Conservation (phyloP, 1,140 invertebrate species). For the Lucilia cuprina region DNA sequence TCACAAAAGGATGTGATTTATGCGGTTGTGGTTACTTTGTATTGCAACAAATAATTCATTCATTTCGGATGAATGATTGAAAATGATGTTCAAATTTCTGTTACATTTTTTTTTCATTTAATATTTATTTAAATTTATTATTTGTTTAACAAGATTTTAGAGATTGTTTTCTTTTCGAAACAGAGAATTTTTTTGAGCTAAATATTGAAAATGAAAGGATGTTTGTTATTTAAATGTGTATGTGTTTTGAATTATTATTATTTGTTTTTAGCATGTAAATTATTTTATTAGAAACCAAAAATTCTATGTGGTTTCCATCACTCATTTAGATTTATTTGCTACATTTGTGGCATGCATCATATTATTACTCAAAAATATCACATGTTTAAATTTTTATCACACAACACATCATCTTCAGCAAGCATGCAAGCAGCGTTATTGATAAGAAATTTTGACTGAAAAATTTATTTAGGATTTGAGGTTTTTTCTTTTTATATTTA, state of each 20-base stretch:
- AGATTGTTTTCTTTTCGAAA: background rate
- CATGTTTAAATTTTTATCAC: background rate
- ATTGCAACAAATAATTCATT: too few relatives aligned
- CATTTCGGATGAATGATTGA: background rate
- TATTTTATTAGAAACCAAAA: background rate
- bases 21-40: slow-evolving; percentile 6
- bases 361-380: background rate
- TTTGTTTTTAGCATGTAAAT: slow-evolving; percentile 5
- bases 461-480: slow-evolving; percentile 15
- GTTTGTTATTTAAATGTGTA: background rate
- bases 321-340: background rate
- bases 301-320: background rate
- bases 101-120: background rate
- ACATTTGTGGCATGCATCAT: background rate
- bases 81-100: background rate
- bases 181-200: too few relatives aligned
- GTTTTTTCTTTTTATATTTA: background rate
- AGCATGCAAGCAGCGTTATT: too few relatives aligned
- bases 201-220: background rate
- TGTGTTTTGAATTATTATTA: too few relatives aligned
- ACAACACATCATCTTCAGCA: background rate
- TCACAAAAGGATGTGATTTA: slow-evolving; percentile 17
- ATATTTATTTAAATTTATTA: background rate
- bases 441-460: background rate
- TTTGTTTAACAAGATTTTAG: background rate